A percentile compares a stretch with the other conserved stretches of the same genome.
phyloP scores from a whole-genome alignment of 2,113 vertebrate species.

The Oceanites oceanicus region DNA sequence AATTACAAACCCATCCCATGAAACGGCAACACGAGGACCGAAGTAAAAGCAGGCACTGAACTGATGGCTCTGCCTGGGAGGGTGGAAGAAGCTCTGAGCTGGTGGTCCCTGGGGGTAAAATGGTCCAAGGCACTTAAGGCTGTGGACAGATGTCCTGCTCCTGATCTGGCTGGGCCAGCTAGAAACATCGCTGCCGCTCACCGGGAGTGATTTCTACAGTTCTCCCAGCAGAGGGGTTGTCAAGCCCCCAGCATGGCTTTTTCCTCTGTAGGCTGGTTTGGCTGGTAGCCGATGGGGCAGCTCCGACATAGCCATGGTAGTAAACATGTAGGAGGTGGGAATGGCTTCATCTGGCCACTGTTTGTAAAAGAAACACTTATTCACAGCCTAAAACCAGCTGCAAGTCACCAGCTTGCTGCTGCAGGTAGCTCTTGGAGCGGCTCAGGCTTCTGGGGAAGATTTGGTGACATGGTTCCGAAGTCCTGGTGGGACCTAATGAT shows the following conservation, averaged over 20 bases:
- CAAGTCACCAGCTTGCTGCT: background rate
- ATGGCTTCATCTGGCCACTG: background rate
- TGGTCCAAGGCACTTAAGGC: background rate
- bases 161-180: background rate
- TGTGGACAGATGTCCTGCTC: background rate
- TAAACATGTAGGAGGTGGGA: background rate
- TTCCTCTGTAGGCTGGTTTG: background rate
- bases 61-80: background rate
- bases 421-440: background rate
- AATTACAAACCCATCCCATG: background rate
- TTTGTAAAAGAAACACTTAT: background rate
- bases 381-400: background rate
- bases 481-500: background rate
- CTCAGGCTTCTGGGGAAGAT: background rate
- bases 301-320: background rate
- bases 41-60: background rate
- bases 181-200: background rate
- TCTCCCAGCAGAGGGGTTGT: background rate
- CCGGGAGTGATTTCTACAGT: accelerated
- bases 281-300: background rate
- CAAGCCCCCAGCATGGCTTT: accelerated
- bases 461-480: accelerated
- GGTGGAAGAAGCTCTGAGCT: background rate
- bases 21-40: background rate
- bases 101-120: background rate